These are phyloP conservation scores for Cynaeus angustus DNA, from an alignment of 2,888 invertebrate genomes.

Conservation along the genomic window DNA sequence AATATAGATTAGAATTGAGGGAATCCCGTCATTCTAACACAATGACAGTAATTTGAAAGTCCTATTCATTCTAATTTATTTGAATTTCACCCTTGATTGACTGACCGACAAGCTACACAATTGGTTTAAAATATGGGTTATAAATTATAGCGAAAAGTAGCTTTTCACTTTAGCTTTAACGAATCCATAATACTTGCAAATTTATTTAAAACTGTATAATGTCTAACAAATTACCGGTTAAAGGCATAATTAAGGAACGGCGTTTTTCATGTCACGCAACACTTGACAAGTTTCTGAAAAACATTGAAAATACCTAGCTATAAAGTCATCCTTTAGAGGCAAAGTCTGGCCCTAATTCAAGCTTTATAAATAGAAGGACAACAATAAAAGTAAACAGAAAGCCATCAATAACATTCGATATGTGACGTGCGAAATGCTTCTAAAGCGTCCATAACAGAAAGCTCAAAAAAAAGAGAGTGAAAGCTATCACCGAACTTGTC, in stretches of 20 bases:
- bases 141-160: neutral
- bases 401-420: slow-evolving; percentile 41
- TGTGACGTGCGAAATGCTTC: slow-evolving; percentile 41
- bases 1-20: no score
- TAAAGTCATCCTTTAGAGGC: slow-evolving; percentile 5
- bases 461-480: neutral
- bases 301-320: neutral
- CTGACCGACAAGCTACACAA: no score
- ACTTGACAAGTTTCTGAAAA: neutral
- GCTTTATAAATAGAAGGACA: slow-evolving; percentile 38
- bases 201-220: neutral
- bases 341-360: slow-evolving; percentile 31
- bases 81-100: no score
- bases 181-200: neutral
- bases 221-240: neutral
- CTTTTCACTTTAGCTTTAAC: neutral
- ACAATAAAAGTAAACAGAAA: slow-evolving; percentile 46
- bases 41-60: no score
- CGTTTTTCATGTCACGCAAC: slow-evolving; percentile 3
- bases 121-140: neutral
- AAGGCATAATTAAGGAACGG: slow-evolving; percentile 8
- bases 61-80: no score
- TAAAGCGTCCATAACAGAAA: slow-evolving; percentile 19
- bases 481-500: slow-evolving; percentile 14
- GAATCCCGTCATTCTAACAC: no score